phyloP scores from a whole-genome alignment of 2,113 vertebrate genomes.

The Antechinus stuartii region DNA sequence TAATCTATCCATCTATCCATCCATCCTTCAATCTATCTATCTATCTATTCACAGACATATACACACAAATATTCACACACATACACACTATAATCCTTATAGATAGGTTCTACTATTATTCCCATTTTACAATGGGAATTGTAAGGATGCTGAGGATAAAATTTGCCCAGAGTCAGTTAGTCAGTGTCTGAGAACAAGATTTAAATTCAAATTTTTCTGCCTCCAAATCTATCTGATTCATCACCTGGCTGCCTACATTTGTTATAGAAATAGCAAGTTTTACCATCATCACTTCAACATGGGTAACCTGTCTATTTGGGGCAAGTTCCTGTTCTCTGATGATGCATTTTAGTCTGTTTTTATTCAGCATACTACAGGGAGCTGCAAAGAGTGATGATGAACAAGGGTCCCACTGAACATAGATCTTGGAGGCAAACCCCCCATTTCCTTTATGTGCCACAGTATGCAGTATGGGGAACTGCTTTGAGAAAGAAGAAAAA shows the following conservation, averaged over 20 bases:
- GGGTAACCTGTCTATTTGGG: neutral
- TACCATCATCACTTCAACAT: neutral
- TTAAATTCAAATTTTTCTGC: neutral
- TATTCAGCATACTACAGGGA: neutral
- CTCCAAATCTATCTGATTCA: neutral
- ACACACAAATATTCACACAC: neutral
- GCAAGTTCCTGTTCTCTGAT: neutral
- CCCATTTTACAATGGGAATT: too few species aligned
- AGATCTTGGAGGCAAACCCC: neutral
- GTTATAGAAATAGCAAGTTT: neutral
- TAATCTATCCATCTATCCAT: too few species aligned
- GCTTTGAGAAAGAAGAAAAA: neutral
- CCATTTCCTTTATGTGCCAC: neutral
- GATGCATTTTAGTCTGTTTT: neutral
- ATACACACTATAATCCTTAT: neutral
- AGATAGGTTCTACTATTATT: neutral
- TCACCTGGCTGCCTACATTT: neutral
- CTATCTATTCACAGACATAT: neutral
- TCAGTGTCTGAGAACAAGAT: neutral
- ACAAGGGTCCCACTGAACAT: neutral
- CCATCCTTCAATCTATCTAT: too few species aligned
- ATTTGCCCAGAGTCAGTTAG: neutral
- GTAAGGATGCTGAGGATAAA: neutral
- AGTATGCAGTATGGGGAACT: neutral
- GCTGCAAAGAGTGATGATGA: neutral